Conservation (phyloP, 2,113 vertebrate species). For the Semicossyphus pulcher region DNA sequence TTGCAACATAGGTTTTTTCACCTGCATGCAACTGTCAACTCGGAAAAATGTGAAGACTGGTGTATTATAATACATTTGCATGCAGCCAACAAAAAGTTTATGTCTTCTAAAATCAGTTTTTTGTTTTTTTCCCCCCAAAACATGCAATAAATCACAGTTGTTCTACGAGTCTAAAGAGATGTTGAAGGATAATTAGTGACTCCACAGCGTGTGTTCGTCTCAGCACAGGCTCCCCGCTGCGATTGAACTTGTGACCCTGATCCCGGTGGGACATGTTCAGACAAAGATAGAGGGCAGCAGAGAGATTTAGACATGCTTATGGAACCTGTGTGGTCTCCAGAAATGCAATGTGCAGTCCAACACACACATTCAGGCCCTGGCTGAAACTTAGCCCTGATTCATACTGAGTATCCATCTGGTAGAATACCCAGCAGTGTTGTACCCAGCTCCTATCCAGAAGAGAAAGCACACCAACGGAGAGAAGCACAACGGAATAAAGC, state of each 20-base stretch:
- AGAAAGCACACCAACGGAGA: constrained; percentile 47
- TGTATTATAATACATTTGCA: neutral
- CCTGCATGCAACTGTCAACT: neutral
- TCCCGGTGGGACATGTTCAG: constrained; percentile 91
- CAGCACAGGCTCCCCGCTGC: constrained; percentile 89
- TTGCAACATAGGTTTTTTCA: neutral
- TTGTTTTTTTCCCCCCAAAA: constrained; percentile 2
- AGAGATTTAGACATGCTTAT: constrained; percentile 91
- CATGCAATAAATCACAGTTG: neutral
- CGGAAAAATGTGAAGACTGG: too few species aligned
- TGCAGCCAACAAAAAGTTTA: neutral
- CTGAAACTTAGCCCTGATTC: constrained; percentile 82
- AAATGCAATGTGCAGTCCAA: constrained; percentile 89
- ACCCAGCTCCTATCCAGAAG: constrained; percentile 68
- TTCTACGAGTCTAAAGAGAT: constrained; percentile 43
- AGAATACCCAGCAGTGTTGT: constrained; percentile 80
- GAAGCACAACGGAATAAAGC: constrained; percentile 71
- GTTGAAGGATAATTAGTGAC: constrained; percentile 77
- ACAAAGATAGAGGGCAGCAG: constrained; percentile 93
- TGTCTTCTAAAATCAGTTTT: neutral
- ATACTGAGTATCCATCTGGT: constrained; percentile 82
- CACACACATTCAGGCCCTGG: constrained; percentile 83
- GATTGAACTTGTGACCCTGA: constrained; percentile 94
- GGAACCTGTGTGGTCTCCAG: constrained; percentile 95
- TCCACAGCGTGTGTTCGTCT: constrained; percentile 84